Evolutionary conservation across 2,888 invertebrate species (phyloP).

Genomic region (Drosophila nigricruria): DNA sequence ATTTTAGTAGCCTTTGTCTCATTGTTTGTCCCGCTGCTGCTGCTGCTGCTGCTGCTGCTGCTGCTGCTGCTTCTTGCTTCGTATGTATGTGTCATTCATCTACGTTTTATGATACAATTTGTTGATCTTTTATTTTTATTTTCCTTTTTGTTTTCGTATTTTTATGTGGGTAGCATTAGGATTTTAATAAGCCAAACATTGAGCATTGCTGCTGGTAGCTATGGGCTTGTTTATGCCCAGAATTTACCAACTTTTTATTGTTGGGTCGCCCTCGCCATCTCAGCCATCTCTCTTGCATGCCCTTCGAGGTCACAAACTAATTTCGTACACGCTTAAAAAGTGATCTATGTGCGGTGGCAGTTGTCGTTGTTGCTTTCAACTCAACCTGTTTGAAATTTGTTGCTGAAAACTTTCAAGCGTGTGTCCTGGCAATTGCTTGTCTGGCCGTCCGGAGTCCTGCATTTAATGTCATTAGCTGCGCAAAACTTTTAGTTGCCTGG

Average conservation of each 20-base stretch:
- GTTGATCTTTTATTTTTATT: constrained; percentile 55
- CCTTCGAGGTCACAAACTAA: constrained; percentile 45
- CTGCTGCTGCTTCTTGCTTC: constrained; percentile 34
- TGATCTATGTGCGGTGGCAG: constrained; percentile 36
- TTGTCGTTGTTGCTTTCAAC: constrained; percentile 19
- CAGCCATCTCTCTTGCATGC: background rate
- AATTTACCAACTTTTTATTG: constrained; percentile 36
- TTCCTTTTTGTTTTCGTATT: constrained; percentile 41
- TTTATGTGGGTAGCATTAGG: constrained; percentile 71
- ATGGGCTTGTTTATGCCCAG: constrained; percentile 56
- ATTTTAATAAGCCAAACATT: constrained; percentile 76
- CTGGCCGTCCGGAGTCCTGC: constrained; percentile 32
- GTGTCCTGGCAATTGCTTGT: constrained; percentile 36
- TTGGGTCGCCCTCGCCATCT: background rate
- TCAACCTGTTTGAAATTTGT: constrained; percentile 19
- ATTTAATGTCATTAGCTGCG: constrained; percentile 67
- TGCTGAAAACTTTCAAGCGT: constrained; percentile 50
- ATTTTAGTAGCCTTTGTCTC: constrained; percentile 60
- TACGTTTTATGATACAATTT: constrained; percentile 71
- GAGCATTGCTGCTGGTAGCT: constrained; percentile 33
- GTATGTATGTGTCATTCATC: constrained; percentile 67
- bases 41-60: constrained; percentile 27
- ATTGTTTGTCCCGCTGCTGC: constrained; percentile 43
- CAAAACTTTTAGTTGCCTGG: constrained; percentile 59
- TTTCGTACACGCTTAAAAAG: constrained; percentile 40